Evolutionary conservation across 2,888 invertebrate species (phyloP), one percentile per base, ranked within the genome.

Genomic region (Octonoba sinensis): DNA sequence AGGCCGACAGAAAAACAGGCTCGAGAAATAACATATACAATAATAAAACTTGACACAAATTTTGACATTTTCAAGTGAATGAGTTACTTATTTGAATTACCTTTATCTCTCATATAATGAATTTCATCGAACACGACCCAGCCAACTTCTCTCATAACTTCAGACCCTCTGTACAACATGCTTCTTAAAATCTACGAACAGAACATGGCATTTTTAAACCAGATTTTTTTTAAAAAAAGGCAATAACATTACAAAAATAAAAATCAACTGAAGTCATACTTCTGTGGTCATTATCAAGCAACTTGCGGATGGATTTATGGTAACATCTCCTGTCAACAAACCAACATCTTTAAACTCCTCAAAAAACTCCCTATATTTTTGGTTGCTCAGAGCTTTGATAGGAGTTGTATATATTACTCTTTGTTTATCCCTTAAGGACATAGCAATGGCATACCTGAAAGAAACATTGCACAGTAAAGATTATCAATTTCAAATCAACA

Each of bases 61-160:
- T n/a, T n/a, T n/a, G n/a, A n/a, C n/a, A n/a, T n/a, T n/a, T n/a
- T n/a, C n/a, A n/a, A n/a, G n/a, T n/a, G n/a, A n/a, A n/a, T n/a
- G n/a, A 36, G 36, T 36, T 27, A 27, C 54, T 51, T 59, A 3
- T 59, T 8, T 22, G n/a, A 59, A 36, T 76, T 51, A 88, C 88
- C 87, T 90, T 98, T 98, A 88, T 99, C 98, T 86, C 99, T 92
- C 99, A 99, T 99, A 88, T 99, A 99, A 90, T 99, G 99, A 86
- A 99, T 99, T 90, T 99, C 99, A 88, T 99, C 99, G 90, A 99
- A 99, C 72, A 99, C 91, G 1, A 99, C 99, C 99, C 99, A 99
- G 67, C 98, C 99, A 0, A 99, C 98, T 91, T 99, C 99, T 82
- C 98, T 92, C 95, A 98, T 98, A 24, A 99, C 93, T 91, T 99